Percentiles rank a stretch among this genome's conserved stretches.
These are phyloP conservation scores for Monochamus alternatus DNA, from an alignment of 2,888 invertebrate species.

Conservation along the genomic window DNA sequence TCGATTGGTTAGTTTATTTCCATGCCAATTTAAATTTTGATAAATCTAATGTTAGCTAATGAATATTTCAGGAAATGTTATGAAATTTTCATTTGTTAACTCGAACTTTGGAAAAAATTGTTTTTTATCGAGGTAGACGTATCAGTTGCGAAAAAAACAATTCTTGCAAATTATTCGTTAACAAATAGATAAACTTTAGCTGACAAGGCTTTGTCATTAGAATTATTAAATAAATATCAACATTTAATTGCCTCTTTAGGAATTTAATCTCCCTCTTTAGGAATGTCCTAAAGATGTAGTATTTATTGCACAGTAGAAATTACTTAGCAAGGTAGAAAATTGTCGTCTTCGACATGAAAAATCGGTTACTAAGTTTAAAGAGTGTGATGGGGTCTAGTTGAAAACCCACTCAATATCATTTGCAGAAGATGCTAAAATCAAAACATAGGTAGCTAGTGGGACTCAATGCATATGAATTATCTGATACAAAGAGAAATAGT, in stretches of 20 bases:
- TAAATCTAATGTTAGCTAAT: too few species aligned
- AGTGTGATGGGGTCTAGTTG: slow-evolving; percentile 7
- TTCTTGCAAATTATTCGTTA: too few species aligned
- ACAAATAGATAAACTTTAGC: too few species aligned
- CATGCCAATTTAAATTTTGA: too few species aligned
- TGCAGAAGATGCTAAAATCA: slow-evolving; percentile 15
- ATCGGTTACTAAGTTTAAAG: background rate
- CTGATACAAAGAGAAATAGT: background rate
- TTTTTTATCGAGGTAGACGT: too few species aligned
- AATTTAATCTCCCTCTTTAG: background rate
- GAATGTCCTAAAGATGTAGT: background rate
- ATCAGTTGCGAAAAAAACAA: too few species aligned
- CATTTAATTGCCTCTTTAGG: background rate
- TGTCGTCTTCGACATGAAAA: background rate
- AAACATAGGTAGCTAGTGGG: background rate
- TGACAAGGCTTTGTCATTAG: too few species aligned
- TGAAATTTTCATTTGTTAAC: too few species aligned
- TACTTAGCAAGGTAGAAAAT: background rate
- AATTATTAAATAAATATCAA: too few species aligned
- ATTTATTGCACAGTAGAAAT: background rate
- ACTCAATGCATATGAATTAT: background rate
- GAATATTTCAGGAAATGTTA: too few species aligned
- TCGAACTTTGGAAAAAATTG: too few species aligned
- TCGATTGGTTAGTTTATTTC: background rate
- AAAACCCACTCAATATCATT: slow-evolving; percentile 9